Evolutionary conservation across 2,888 invertebrate species (phyloP), one percentile per base, ranked within the genome.

Genomic region (Ophion ventricosus): DNA sequence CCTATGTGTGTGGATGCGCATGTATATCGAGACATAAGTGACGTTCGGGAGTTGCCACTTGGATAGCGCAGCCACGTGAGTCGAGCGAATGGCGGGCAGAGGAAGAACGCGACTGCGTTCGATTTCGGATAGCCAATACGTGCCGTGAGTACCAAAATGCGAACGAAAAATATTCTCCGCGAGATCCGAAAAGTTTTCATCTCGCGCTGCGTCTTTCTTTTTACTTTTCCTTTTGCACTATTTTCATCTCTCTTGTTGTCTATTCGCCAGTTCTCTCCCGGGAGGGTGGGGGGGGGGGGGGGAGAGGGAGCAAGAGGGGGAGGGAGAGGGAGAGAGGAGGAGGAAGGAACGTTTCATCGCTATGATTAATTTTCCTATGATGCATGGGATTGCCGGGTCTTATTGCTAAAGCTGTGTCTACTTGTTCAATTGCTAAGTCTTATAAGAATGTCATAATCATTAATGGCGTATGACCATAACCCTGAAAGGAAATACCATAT

Each of bases 81-180:
- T 77, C 43, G 77, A 61, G 23, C 64, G 56, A 40, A 43, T 72
- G 64, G 54, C 29, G 57, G 69, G 43, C 40, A 10, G 66, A 66
- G 57, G 64, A 80, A 70, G 83, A 80, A 84, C 56, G 74, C 66
- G 73, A 79, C 79, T 66, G 79, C 84, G 85, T 88, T 87, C 86
- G 87, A 88, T 87, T 87, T 83, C 76, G 86, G 87, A 88, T 88
- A 85, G 87, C 80, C 79, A 75, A 86, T 87, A 89, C 90, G 90
- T 90, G 90, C 85, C 69, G 78, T 80, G 89, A 79, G 84, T 90
- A 88, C 87, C 73, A 87, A 83, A 86, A 67, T 79, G 73, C 43
- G 83, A 85, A 88, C 87, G 89, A 88, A 89, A 89, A 90, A 88
- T 89, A 87, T 83, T 86, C 75, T 87, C 80, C 75, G 73, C 83